These are phyloP conservation scores for Drosophila auraria DNA, from an alignment of 1,140 invertebrate species.

Conservation along the genomic window DNA sequence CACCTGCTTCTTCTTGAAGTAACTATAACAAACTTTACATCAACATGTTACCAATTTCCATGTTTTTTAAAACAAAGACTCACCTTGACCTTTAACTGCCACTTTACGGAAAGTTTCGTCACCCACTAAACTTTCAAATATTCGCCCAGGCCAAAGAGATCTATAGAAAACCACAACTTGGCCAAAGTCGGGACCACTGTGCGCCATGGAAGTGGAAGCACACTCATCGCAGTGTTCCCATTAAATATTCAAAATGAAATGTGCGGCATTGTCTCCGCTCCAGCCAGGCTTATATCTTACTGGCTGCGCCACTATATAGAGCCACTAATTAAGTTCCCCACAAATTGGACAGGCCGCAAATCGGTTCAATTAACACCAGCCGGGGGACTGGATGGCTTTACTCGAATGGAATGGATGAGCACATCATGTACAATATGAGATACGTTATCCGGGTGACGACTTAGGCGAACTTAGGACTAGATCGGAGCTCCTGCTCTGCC, in stretches of 20 bases:
- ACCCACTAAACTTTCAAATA: slow-evolving; percentile 9
- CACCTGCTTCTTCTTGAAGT: too few relatives aligned
- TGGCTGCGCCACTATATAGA: slow-evolving; percentile 17
- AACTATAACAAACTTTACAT: slow-evolving; percentile 7
- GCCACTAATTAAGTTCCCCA: slow-evolving; percentile 60
- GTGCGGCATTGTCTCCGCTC: slow-evolving; percentile 42
- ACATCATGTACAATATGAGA: slow-evolving; percentile 22
- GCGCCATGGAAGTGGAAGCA: neutral
- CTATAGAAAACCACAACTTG: slow-evolving; percentile 2
- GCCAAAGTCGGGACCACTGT: slow-evolving; percentile 16
- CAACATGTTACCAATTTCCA: slow-evolving; percentile 13
- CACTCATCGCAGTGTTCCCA: slow-evolving; percentile 11
- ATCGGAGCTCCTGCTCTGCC: neutral
- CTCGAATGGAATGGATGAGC: slow-evolving; percentile 30
- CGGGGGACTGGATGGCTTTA: slow-evolving; percentile 40
- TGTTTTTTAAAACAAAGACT: slow-evolving; percentile 8
- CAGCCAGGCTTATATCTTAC: slow-evolving; percentile 4
- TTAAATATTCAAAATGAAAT: slow-evolving; percentile 41
- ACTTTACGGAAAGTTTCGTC: slow-evolving; percentile 14
- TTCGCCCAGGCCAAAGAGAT: neutral
- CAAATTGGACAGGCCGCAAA: slow-evolving; percentile 54
- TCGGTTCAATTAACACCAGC: slow-evolving; percentile 55
- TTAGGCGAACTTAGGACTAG: slow-evolving; percentile 42
- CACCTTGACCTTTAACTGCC: slow-evolving; percentile 15
- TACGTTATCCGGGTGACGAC: slow-evolving; percentile 7